Conservation (phyloP, 2,888 invertebrate genomes). For the Mesorhabditis spiculigera region DNA sequence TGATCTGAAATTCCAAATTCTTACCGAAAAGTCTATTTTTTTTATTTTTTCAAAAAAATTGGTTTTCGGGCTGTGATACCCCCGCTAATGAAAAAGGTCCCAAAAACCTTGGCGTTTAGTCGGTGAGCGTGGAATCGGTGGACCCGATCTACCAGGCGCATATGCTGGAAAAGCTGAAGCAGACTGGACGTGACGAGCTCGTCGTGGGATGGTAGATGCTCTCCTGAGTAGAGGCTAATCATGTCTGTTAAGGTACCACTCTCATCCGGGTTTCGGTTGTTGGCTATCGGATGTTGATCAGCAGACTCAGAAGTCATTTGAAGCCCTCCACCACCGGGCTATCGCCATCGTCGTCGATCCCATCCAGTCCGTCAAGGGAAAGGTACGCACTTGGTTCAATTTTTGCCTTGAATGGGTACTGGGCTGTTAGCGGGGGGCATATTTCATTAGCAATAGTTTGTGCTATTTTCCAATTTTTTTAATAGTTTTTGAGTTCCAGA, state of each 20-base stretch:
- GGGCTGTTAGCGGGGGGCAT: no score
- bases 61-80: no score
- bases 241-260: constrained; percentile 69
- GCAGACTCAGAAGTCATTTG: constrained; percentile 48
- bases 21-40: no score
- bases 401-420: no score
- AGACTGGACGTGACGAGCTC: constrained; percentile 33
- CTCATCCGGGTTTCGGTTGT: constrained; percentile 99
- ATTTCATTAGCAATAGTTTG: no score
- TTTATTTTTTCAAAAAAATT: no score
- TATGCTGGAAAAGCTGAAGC: constrained; percentile 32
- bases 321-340: constrained; percentile 88
- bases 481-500: not conserved
- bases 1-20: no score
- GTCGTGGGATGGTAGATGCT: constrained; percentile 35
- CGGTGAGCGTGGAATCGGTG: constrained; percentile 39
- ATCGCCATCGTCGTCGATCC: constrained; percentile 99
- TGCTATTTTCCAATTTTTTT: not conserved
- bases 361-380: constrained; percentile 95
- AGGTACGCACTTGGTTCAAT: constrained; percentile 24
- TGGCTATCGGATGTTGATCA: constrained; percentile 95
- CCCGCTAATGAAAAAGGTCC: no score
- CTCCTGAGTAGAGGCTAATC: no score
- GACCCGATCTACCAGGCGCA: constrained; percentile 42
- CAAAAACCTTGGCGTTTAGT: constrained; percentile 11